phyloP scores from a whole-genome alignment of 2,888 invertebrate species.

The Pseudanteris insignis region DNA sequence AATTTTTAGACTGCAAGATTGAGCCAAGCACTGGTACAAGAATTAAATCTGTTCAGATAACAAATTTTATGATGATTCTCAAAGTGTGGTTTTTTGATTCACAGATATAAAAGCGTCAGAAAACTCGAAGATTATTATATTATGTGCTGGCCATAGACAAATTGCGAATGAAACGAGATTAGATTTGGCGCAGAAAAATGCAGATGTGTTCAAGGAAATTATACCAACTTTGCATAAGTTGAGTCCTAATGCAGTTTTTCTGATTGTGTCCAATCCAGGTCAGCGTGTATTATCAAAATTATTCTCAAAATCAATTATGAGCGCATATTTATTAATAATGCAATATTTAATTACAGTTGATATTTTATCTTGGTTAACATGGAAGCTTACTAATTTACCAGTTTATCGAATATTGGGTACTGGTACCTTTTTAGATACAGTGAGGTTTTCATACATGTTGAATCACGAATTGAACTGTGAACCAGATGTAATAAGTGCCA shows the following conservation, averaged over 20 bases:
- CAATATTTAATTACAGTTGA: constrained; percentile 67
- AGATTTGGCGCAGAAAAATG: constrained; percentile 69
- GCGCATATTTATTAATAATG: not conserved
- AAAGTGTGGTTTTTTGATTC: too few relatives aligned
- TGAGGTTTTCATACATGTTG: constrained; percentile 71
- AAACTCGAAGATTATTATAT: constrained; percentile 69
- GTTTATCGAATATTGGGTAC: constrained; percentile 72
- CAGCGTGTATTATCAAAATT: too few relatives aligned
- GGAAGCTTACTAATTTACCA: constrained; percentile 74
- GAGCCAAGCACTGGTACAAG: constrained; percentile 69
- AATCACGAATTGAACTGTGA: constrained; percentile 70
- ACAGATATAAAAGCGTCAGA: constrained; percentile 68
- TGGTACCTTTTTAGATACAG: constrained; percentile 73
- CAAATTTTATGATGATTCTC: too few relatives aligned
- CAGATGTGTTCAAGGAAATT: constrained; percentile 69
- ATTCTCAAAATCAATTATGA: not conserved
- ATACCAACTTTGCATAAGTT: constrained; percentile 69
- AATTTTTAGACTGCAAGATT: constrained; percentile 69
- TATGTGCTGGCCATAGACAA: constrained; percentile 71
- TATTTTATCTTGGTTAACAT: constrained; percentile 73
- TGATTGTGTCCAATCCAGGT: constrained; percentile 71
- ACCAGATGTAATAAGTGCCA: constrained; percentile 70
- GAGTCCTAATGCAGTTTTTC: constrained; percentile 69
- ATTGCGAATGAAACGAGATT: constrained; percentile 68
- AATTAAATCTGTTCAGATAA: too few relatives aligned